Evolutionary conservation across 2,113 vertebrate genomes (phyloP).

Genomic region (Ceyx cyanopectus): DNA sequence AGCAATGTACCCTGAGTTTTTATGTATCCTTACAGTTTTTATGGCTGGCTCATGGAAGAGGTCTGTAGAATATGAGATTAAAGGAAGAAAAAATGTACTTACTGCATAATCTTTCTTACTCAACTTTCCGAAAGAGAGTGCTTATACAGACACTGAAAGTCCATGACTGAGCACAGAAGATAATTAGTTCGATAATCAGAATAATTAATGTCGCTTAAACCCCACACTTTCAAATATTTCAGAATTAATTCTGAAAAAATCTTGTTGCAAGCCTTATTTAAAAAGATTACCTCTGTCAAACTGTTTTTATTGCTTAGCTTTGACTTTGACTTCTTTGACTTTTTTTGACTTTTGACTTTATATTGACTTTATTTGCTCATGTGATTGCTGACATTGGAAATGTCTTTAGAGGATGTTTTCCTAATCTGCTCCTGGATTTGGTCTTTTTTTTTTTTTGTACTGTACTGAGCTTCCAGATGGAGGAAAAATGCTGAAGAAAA

Average conservation of each 20-base stretch:
- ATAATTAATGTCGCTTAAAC: neutral
- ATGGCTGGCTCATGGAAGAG: neutral
- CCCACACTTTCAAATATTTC: neutral
- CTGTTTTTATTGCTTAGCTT: neutral
- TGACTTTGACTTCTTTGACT: too few species aligned
- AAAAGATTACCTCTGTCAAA: neutral
- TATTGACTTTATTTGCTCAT: neutral
- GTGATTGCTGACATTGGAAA: neutral
- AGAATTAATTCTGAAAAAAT: neutral
- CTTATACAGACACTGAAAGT: neutral
- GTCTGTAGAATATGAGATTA: neutral
- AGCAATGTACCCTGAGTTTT: neutral
- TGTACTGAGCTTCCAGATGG: neutral
- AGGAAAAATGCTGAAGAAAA: neutral
- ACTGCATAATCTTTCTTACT: neutral
- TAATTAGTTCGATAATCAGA: neutral
- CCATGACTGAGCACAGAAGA: neutral
- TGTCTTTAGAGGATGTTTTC: neutral
- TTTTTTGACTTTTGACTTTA: too few species aligned
- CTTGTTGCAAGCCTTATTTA: neutral
- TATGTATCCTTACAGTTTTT: neutral
- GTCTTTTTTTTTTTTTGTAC: neutral
- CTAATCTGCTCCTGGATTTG: neutral
- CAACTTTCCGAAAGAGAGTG: neutral
- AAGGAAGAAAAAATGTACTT: neutral